Evolutionary conservation across 2,113 vertebrate genomes (phyloP).

Genomic region (Calyptomena viridis): DNA sequence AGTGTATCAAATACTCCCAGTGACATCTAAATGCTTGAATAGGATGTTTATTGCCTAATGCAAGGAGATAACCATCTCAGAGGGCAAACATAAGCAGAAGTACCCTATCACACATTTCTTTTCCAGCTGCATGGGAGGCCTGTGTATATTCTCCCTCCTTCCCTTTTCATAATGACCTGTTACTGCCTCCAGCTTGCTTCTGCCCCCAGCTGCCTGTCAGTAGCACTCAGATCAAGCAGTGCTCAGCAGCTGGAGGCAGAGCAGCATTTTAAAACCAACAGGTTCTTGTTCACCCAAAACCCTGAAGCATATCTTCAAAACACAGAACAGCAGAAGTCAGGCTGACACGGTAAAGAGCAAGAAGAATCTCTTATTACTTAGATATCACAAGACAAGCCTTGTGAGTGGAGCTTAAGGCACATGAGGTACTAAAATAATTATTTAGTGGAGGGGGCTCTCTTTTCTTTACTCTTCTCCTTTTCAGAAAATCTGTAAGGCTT

Average conservation of each 20-base stretch:
- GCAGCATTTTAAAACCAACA: not conserved
- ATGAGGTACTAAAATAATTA: not conserved
- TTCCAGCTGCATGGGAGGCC: not conserved
- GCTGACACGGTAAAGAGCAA: not conserved
- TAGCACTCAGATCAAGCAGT: not conserved
- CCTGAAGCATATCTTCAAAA: not conserved
- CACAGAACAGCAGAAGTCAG: not conserved
- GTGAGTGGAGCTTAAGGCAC: not conserved
- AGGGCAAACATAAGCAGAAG: not conserved
- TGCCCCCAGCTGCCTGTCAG: not conserved
- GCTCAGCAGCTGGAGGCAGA: not conserved
- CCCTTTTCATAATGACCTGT: not conserved
- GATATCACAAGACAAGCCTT: not conserved
- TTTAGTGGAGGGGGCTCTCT: not conserved
- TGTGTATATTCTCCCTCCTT: not conserved
- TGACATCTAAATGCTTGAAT: not conserved
- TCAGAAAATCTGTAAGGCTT: not conserved
- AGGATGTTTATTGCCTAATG: not conserved
- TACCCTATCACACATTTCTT: not conserved
- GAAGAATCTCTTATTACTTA: not conserved
- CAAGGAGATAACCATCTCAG: not conserved
- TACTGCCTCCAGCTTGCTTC: not conserved
- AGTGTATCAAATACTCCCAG: not conserved
- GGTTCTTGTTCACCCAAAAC: not conserved
- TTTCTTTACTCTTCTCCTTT: not conserved